A percentile compares a stretch with the other conserved stretches of the same genome.
Evolutionary conservation across 2,113 vertebrate species (phyloP).

Genomic region (Labeo rohita): DNA sequence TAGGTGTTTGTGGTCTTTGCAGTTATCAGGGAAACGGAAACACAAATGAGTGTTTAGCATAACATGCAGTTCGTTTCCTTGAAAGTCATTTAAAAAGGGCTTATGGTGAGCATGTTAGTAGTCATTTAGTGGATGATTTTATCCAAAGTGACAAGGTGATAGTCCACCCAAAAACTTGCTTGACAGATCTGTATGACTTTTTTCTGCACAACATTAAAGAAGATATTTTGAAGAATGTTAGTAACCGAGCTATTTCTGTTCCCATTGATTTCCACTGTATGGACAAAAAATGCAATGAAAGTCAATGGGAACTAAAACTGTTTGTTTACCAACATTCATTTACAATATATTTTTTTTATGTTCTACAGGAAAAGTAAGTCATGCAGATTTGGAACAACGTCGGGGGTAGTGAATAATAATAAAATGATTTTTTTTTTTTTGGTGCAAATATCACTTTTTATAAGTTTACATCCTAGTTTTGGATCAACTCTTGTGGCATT

Average conservation of each 20-base stretch:
- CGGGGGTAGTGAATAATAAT: neutral
- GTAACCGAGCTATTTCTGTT: too few relatives aligned
- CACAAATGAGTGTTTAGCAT: neutral
- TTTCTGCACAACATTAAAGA: neutral
- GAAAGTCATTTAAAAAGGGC: neutral
- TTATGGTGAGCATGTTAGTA: neutral
- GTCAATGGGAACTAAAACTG: neutral
- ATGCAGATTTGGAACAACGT: neutral
- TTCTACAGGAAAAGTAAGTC: neutral
- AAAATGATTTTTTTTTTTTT: too few relatives aligned
- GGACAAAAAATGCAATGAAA: neutral
- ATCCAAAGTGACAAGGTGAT: neutral
- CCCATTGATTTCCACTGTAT: neutral
- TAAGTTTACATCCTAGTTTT: neutral
- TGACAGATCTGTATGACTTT: neutral
- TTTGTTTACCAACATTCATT: neutral
- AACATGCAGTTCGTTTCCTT: neutral
- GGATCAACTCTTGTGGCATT: neutral
- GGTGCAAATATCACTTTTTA: too few relatives aligned
- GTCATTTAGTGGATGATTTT: neutral
- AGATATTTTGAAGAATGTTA: neutral
- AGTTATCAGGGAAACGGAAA: neutral
- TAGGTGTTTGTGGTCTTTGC: conserved; percentile 14
- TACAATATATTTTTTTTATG: neutral
- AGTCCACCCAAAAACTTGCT: neutral